Conservation (phyloP, 1,140 invertebrate genomes). For the Lepidotrigona ventralis region DNA sequence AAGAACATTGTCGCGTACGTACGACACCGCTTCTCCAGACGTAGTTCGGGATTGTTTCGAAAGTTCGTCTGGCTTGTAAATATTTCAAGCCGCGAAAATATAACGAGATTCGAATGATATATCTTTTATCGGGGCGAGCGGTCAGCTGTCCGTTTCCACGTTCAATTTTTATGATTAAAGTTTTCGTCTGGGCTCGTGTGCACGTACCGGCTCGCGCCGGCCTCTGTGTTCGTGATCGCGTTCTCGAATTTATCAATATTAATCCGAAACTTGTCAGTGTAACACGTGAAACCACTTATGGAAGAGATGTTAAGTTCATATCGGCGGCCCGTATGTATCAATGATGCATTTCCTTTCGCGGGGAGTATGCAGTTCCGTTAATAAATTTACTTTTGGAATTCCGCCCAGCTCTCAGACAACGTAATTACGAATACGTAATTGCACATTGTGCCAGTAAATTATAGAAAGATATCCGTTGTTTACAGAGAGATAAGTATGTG, state of each 20-base stretch:
- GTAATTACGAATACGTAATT: not conserved
- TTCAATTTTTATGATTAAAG: slow-evolving; percentile 53
- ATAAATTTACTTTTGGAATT: not conserved
- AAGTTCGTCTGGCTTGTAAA: slow-evolving; percentile 20
- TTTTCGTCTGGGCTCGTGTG: slow-evolving; percentile 24
- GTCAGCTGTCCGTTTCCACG: slow-evolving; percentile 43
- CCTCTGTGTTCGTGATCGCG: slow-evolving; percentile 3
- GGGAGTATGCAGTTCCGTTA: not conserved
- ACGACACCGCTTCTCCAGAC: not conserved
- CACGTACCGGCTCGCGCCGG: not conserved
- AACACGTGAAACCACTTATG: slow-evolving; percentile 37
- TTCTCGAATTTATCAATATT: slow-evolving; percentile 42
- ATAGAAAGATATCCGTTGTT: slow-evolving; percentile 9
- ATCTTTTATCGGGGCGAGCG: slow-evolving; percentile 25
- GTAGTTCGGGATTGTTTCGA: slow-evolving; percentile 1
- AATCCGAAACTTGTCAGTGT: slow-evolving; percentile 21
- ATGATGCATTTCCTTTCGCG: slow-evolving; percentile 6
- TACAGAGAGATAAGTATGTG: slow-evolving; percentile 47
- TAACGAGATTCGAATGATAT: slow-evolving; percentile 46
- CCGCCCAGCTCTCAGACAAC: not conserved
- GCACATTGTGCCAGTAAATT: not conserved
- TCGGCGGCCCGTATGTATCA: not conserved
- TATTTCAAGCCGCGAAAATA: slow-evolving; percentile 43
- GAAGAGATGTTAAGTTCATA: slow-evolving; percentile 1
- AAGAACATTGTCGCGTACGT: not conserved